These are phyloP conservation scores for Platichthys flesus DNA, from an alignment of 2,113 vertebrate species.

Conservation along the genomic window DNA sequence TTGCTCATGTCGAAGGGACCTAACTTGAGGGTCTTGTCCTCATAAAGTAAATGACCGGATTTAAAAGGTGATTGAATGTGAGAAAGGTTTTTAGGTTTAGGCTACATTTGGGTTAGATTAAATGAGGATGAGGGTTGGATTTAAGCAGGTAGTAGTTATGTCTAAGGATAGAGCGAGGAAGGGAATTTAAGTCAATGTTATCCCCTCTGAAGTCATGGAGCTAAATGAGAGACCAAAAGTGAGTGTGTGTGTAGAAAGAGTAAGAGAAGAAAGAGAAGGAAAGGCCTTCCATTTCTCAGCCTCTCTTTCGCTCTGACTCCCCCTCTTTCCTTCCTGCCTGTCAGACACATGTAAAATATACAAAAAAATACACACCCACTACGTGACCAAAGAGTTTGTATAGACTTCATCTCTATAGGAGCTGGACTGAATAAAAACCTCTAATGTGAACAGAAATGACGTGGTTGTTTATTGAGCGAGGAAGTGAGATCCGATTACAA, in stretches of 20 bases:
- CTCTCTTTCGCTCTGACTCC: conserved; percentile 5
- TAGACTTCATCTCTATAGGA: too few species aligned
- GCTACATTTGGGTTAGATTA: too few species aligned
- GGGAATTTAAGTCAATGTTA: neutral
- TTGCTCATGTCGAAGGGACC: neutral
- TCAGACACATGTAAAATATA: neutral
- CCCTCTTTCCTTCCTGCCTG: conserved; percentile 13
- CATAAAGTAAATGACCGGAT: neutral
- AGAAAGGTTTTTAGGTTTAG: neutral
- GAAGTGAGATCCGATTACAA: too few species aligned
- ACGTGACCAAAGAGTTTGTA: too few species aligned
- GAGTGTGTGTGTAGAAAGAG: too few species aligned
- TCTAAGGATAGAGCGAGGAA: neutral
- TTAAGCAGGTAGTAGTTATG: neutral
- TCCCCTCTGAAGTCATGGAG: neutral
- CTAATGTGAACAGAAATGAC: too few species aligned
- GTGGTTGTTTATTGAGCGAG: too few species aligned
- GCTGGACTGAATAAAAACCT: too few species aligned
- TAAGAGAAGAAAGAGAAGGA: too few species aligned
- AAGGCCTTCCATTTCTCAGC: neutral
- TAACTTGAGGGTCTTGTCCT: neutral
- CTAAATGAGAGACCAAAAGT: neutral
- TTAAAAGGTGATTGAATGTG: neutral
- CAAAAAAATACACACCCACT: neutral
- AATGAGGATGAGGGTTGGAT: neutral